These are phyloP conservation scores for Mantis religiosa DNA, from an alignment of 2,888 invertebrate species.

Conservation along the genomic window DNA sequence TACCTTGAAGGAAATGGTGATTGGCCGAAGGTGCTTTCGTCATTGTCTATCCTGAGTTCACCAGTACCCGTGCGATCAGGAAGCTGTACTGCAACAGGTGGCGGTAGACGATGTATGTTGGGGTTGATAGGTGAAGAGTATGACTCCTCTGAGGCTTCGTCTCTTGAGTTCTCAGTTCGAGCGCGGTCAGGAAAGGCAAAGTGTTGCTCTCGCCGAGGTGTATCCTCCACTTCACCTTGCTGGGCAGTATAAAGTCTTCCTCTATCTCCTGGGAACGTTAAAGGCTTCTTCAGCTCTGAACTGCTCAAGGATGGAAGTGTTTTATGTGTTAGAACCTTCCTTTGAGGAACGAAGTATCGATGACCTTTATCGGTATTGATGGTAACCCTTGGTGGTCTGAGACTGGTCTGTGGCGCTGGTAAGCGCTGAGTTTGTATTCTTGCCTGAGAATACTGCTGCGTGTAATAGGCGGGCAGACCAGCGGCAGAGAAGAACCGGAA, in stretches of 20 bases:
- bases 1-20: not conserved
- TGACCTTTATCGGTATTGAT: not conserved
- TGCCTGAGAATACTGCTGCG: not conserved
- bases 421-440: not conserved
- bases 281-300: not conserved
- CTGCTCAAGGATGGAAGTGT: not conserved
- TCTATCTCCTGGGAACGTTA: not conserved
- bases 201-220: not conserved
- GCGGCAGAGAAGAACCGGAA: conserved; percentile 62
- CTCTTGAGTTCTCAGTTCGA: not conserved
- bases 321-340: not conserved
- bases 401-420: not conserved
- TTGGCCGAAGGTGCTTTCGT: not conserved
- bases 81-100: not conserved
- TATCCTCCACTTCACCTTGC: not conserved
- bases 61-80: not conserved
- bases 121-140: not conserved
- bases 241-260: not conserved
- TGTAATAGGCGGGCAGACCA: not conserved
- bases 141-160: not conserved
- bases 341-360: not conserved
- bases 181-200: not conserved
- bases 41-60: not conserved
- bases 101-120: not conserved
- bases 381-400: not conserved